Conservation (phyloP, 53 echinoderm and acorn worm species). For the Zoroaster sp. region DNA sequence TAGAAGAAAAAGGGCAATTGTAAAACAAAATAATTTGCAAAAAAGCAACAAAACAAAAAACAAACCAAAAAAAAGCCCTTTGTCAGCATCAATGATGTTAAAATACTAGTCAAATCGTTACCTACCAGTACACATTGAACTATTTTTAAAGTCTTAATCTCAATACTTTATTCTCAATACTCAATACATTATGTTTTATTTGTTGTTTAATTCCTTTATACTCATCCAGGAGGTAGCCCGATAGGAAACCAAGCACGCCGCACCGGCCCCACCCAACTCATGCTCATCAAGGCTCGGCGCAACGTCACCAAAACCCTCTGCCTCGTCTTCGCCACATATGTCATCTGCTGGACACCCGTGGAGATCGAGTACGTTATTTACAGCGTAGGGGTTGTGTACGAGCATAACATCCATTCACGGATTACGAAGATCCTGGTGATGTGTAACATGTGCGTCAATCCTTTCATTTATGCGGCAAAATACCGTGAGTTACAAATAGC, state of each 20-base stretch:
- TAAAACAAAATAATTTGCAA: too few species aligned
- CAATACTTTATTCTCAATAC: not conserved
- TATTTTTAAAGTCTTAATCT: not conserved
- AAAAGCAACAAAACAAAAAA: too few species aligned
- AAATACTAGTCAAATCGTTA: too few species aligned
- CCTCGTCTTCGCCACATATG: conserved; percentile 53
- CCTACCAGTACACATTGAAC: not conserved
- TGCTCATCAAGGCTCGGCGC: conserved; percentile 49
- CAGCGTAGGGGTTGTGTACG: not conserved
- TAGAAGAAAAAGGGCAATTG: too few species aligned
- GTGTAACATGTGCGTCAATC: conserved; percentile 55
- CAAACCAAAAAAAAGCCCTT: too few species aligned
- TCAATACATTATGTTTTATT: not conserved
- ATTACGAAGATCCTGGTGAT: conserved; percentile 30
- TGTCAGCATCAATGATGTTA: too few species aligned
- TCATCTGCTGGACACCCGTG: conserved; percentile 58
- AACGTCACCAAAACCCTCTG: conserved; percentile 61
- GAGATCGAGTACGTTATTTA: conserved; percentile 56
- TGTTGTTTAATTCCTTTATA: not conserved
- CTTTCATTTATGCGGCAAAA: conserved; percentile 46
- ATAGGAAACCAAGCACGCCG: not conserved
- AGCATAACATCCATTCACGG: not conserved
- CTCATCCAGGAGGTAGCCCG: not conserved
- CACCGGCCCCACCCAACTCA: conserved; percentile 20
- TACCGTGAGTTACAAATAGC: conserved; percentile 41